phyloP scores from a whole-genome alignment of 2,797 vertebrate genomes.

The Coreius guichenoti region DNA sequence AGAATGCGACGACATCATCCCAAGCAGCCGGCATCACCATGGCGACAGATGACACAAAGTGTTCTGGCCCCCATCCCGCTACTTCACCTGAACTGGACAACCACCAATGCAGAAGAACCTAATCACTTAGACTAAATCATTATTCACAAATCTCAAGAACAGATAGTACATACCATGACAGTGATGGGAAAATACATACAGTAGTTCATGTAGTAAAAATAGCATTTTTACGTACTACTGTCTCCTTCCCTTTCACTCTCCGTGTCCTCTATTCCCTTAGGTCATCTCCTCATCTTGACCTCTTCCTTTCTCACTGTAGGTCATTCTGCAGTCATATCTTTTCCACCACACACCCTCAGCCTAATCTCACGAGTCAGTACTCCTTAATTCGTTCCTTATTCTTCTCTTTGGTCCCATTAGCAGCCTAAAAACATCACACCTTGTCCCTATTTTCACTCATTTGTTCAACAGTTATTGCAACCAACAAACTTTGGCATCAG shows the following conservation, averaged over 20 bases:
- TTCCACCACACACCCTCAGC: conserved; percentile 75
- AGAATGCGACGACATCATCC: conserved; percentile 29
- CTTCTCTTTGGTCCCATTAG: conserved; percentile 3
- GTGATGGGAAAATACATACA: background rate
- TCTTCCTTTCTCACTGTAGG: conserved; percentile 38
- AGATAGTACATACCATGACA: background rate
- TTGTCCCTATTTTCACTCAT: conserved; percentile 54
- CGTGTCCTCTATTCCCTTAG: background rate
- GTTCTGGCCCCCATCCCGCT: background rate
- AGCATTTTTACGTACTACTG: background rate
- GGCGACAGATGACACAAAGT: conserved; percentile 14
- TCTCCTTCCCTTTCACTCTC: background rate
- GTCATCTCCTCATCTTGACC: conserved; percentile 15
- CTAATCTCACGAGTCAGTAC: conserved; percentile 83
- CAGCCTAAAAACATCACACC: conserved; percentile 19
- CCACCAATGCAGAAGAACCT: background rate
- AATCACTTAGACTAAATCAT: background rate
- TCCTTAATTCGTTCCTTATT: conserved; percentile 78
- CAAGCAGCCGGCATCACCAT: conserved; percentile 19
- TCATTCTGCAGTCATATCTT: conserved; percentile 72
- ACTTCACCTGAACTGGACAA: conserved; percentile 4
- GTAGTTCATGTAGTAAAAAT: background rate
- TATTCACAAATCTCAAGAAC: background rate
- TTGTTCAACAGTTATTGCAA: conserved; percentile 23
- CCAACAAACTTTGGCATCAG: background rate